Percentiles rank a stretch among this genome's conserved stretches.
Conservation (phyloP, 2,888 invertebrate species). For the Cynaeus angustus region DNA sequence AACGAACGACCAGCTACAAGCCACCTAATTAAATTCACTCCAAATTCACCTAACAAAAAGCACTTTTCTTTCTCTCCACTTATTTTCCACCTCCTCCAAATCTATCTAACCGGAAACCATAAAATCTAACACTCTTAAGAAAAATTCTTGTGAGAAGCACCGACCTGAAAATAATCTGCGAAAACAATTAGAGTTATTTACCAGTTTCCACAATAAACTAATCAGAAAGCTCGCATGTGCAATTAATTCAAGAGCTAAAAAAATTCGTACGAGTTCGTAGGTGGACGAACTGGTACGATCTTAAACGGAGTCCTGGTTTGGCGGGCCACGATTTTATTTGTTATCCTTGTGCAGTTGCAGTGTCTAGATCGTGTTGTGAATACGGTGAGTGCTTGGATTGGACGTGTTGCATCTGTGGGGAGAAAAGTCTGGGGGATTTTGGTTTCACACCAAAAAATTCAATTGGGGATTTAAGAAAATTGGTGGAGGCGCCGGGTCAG, state of each 20-base stretch:
- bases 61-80: too few species aligned
- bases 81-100: too few species aligned
- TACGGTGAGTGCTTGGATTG: slow-evolving; percentile 29
- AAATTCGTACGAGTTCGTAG: not conserved
- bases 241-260: not conserved
- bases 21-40: too few species aligned
- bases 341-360: slow-evolving; percentile 47
- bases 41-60: too few species aligned
- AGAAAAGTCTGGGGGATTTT: too few species aligned
- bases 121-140: too few species aligned
- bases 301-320: slow-evolving; percentile 19
- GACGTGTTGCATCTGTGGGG: slow-evolving; percentile 36
- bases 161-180: not conserved
- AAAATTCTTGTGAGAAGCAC: too few species aligned
- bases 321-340: slow-evolving; percentile 46
- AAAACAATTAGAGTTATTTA: not conserved
- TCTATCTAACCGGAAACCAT: too few species aligned
- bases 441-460: not conserved
- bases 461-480: slow-evolving; percentile 18
- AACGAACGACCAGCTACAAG: too few species aligned
- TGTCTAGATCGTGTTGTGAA: slow-evolving; percentile 33
- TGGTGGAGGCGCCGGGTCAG: slow-evolving; percentile 34
- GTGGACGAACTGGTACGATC: slow-evolving; percentile 29
- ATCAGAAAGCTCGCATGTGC: not conserved
- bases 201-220: not conserved